phyloP scores from a whole-genome alignment of 2,797 vertebrate species.

The Muscicapa striata region DNA sequence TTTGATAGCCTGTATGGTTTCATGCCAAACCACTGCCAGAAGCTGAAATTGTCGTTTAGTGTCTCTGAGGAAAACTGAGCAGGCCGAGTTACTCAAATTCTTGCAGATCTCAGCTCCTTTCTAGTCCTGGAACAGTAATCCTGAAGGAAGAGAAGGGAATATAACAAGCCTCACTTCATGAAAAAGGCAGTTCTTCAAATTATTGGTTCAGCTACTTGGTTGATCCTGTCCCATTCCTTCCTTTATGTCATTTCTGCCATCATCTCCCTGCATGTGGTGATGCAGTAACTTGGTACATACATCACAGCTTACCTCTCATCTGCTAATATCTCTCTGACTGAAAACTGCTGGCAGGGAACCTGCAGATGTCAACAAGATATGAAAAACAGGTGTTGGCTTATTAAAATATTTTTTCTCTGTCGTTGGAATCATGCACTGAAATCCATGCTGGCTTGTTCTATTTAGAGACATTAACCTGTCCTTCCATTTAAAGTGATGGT shows the following conservation, averaged over 20 bases:
- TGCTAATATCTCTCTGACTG: neutral
- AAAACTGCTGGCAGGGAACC: neutral
- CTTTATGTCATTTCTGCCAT: neutral
- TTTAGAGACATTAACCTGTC: neutral
- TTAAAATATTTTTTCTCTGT: neutral
- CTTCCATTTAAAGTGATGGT: neutral
- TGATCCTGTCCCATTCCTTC: neutral
- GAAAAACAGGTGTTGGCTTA: neutral
- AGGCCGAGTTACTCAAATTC: neutral
- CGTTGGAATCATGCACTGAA: neutral
- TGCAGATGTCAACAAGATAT: neutral
- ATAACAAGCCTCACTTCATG: neutral
- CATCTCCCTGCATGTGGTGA: neutral
- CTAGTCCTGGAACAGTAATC: neutral
- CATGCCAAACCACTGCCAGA: neutral
- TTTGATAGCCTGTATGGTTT: neutral
- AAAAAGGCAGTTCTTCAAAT: neutral
- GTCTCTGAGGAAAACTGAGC: neutral
- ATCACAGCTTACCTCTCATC: neutral
- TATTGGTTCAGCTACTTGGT: neutral
- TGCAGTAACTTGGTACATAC: neutral
- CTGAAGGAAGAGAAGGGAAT: neutral
- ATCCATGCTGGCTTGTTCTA: neutral
- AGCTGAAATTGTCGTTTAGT: neutral
- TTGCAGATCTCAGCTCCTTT: neutral